phyloP scores from a whole-genome alignment of 2,113 vertebrate genomes.

The Vicugna pacos region DNA sequence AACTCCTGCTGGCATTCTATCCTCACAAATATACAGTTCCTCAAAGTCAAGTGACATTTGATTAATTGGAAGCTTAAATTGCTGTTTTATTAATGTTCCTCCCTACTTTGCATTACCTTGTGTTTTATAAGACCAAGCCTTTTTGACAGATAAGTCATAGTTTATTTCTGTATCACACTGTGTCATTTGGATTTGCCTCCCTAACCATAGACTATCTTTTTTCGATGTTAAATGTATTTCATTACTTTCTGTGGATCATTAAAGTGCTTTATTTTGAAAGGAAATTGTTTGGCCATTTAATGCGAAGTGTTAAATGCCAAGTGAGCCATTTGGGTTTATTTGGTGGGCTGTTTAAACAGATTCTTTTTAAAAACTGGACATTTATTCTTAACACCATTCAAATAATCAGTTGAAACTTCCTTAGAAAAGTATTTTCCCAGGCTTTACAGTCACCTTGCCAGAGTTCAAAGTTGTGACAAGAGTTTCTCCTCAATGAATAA shows the following conservation, averaged over 20 bases:
- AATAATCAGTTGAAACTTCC: neutral
- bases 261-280: slow-evolving; percentile 46
- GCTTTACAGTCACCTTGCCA: neutral
- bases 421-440: slow-evolving; percentile 2
- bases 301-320: neutral
- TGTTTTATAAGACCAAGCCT: neutral
- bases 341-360: neutral
- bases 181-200: accelerated
- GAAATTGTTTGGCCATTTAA: slow-evolving; percentile 1
- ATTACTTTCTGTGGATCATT: neutral
- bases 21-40: neutral
- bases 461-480: neutral
- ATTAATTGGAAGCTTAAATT: slow-evolving; percentile 57
- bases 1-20: slow-evolving; percentile 35
- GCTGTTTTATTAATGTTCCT: slow-evolving; percentile 56
- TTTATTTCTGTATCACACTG: neutral
- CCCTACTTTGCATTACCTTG: slow-evolving; percentile 34
- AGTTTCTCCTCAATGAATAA: neutral
- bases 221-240: neutral
- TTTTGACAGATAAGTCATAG: slow-evolving; percentile 56
- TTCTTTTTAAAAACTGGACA: neutral
- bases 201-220: neutral
- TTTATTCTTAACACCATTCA: slow-evolving; percentile 5
- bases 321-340: neutral
- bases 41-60: slow-evolving; percentile 39